Percentiles rank a stretch among this genome's conserved stretches.
Evolutionary conservation across 2,888 invertebrate species (phyloP).

Genomic region (Agrochola lota): DNA sequence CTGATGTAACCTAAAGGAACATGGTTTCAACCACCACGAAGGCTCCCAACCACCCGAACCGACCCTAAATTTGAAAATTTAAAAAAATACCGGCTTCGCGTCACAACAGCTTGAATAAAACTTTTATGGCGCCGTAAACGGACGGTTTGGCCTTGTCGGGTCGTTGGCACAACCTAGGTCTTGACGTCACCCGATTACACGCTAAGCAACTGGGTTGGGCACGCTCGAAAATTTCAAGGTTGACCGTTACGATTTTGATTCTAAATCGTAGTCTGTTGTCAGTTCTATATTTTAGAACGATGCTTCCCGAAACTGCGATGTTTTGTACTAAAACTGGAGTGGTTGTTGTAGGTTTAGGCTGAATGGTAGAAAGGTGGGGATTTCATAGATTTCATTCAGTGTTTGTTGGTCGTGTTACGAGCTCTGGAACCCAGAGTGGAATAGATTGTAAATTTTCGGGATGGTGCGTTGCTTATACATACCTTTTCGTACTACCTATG

Average conservation of each 20-base stretch:
- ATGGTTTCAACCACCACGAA: not conserved
- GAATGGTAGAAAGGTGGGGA: not conserved
- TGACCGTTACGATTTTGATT: constrained; percentile 45
- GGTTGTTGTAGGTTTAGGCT: constrained; percentile 8
- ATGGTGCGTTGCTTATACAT: not conserved
- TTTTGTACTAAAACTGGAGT: constrained; percentile 29
- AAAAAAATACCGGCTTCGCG: constrained; percentile 64
- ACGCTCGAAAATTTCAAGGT: constrained; percentile 63
- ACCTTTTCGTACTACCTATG: too few relatives aligned
- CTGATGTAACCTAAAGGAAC: not conserved
- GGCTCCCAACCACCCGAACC: constrained; percentile 11
- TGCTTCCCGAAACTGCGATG: constrained; percentile 48
- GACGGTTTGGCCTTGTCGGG: constrained; percentile 78
- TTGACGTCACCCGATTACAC: constrained; percentile 74
- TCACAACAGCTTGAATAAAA: constrained; percentile 74
- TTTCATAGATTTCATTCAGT: constrained; percentile 11
- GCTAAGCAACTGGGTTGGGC: constrained; percentile 66
- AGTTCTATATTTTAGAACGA: constrained; percentile 36
- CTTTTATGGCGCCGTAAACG: constrained; percentile 75
- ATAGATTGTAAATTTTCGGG: not conserved
- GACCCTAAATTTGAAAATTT: constrained; percentile 58
- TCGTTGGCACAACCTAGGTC: constrained; percentile 79
- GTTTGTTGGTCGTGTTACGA: not conserved
- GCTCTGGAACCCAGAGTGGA: not conserved
- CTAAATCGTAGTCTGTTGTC: not conserved